A percentile compares a stretch with the other conserved stretches of the same genome.
These are phyloP conservation scores for Okamejei kenojei DNA, from an alignment of 2,797 vertebrate genomes.

Conservation along the genomic window DNA sequence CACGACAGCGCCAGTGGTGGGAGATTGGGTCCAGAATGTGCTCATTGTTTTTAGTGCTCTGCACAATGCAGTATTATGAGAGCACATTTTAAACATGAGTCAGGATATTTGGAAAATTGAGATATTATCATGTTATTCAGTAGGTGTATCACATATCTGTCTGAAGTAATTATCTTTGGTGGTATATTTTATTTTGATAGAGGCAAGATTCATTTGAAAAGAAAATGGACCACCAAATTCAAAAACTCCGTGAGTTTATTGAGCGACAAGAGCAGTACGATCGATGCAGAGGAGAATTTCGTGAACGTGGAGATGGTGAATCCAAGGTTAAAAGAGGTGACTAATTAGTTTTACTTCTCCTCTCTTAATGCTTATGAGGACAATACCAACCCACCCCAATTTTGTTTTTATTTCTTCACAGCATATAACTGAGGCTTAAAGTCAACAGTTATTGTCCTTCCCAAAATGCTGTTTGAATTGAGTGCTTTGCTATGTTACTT, in stretches of 20 bases:
- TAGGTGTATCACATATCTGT: not conserved
- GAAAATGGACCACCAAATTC: constrained; percentile 45
- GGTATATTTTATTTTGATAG: constrained; percentile 41
- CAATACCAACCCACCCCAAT: too few species aligned
- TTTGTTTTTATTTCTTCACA: too few species aligned
- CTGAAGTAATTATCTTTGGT: not conserved
- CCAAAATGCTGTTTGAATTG: too few species aligned
- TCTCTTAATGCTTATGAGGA: too few species aligned
- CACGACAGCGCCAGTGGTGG: not conserved
- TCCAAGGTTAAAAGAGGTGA: not conserved
- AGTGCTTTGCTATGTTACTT: too few species aligned
- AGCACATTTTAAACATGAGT: too few species aligned
- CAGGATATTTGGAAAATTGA: too few species aligned
- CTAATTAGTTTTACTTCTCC: not conserved
- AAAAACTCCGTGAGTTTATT: constrained; percentile 40
- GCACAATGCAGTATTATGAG: too few species aligned
- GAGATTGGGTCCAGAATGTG: too few species aligned
- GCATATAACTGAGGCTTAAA: too few species aligned
- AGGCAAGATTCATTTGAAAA: constrained; percentile 45
- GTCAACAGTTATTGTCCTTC: too few species aligned
- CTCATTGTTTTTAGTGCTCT: too few species aligned
- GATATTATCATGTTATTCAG: not conserved
- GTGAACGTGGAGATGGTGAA: not conserved
- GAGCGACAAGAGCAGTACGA: constrained; percentile 40
- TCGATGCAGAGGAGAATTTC: constrained; percentile 16